phyloP scores from a whole-genome alignment of 2,113 vertebrate genomes.

The Cochlearius cochlearius region DNA sequence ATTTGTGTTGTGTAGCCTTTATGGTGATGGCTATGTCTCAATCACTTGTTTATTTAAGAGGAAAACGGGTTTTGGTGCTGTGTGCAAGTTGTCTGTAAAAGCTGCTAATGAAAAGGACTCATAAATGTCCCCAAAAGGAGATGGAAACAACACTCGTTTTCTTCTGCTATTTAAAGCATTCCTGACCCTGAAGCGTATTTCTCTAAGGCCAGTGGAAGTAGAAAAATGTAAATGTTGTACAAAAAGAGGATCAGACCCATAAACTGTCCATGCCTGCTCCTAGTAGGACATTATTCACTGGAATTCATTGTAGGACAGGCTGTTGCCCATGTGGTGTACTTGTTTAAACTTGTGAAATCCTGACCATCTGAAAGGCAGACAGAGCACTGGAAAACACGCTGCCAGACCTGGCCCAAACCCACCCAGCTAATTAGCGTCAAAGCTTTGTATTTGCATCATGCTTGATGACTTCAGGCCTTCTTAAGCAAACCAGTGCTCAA shows the following conservation, averaged over 20 bases:
- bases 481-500: background rate
- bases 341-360: background rate
- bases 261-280: background rate
- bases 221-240: constrained; percentile 39
- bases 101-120: background rate
- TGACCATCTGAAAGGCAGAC: background rate
- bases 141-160: background rate
- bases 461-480: background rate
- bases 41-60: background rate
- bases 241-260: background rate
- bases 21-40: background rate
- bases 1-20: background rate
- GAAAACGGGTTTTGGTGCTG: background rate
- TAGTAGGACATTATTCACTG: background rate
- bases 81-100: background rate
- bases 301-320: background rate
- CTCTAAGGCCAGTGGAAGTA: background rate
- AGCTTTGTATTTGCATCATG: background rate
- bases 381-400: background rate
- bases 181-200: background rate
- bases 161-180: background rate
- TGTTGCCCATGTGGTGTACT: background rate
- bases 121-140: constrained; percentile 38
- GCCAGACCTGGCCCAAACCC: background rate
- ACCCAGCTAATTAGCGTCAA: background rate